Percentiles rank a stretch among this genome's conserved stretches.
These are phyloP conservation scores for Apus apus DNA, from an alignment of 2,113 vertebrate genomes.

Conservation along the genomic window DNA sequence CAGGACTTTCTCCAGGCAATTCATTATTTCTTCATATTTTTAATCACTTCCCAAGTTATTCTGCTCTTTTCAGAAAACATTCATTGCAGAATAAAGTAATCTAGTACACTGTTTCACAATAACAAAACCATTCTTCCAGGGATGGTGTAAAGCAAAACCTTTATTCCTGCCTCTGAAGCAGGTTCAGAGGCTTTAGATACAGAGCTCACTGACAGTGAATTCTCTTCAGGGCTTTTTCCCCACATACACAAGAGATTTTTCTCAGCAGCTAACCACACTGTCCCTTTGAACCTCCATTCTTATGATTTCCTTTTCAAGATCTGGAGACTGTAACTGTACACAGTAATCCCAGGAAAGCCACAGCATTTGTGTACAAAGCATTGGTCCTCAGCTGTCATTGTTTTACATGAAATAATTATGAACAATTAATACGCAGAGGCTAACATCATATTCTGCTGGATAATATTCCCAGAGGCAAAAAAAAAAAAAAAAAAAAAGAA, in stretches of 20 bases:
- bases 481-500: background rate
- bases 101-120: background rate
- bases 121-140: background rate
- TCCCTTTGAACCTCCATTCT: background rate
- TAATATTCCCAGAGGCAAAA: background rate
- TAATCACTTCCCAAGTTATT: background rate
- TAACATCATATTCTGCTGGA: background rate
- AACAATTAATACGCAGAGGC: background rate
- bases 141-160: background rate
- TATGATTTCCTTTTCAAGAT: background rate
- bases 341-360: background rate
- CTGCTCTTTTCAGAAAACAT: background rate
- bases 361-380: background rate
- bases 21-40: background rate
- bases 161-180: background rate
- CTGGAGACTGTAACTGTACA: background rate
- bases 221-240: background rate
- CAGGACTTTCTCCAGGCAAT: background rate
- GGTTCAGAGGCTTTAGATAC: background rate
- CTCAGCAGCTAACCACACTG: background rate
- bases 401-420: background rate
- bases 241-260: background rate
- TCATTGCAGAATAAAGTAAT: background rate
- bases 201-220: background rate
- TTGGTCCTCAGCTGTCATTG: background rate